Percentiles rank a stretch among this genome's conserved stretches.
Evolutionary conservation across 1,140 invertebrate genomes (phyloP).

Genomic region (Luehdorfia chinensis): DNA sequence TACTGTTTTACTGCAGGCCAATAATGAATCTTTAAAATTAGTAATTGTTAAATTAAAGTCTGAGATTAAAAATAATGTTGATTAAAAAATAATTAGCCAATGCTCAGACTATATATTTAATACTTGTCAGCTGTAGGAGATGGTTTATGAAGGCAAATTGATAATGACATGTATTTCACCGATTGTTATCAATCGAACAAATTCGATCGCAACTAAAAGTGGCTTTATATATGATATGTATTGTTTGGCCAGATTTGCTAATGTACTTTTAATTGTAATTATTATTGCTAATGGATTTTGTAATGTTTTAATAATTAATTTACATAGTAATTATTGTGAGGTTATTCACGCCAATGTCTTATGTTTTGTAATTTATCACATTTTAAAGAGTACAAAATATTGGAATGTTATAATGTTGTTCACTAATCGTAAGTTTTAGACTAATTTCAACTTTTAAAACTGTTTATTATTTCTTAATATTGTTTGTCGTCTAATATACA

Average conservation of each 20-base stretch:
- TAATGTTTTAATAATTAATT: constrained; percentile 70
- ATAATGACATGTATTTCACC: no score
- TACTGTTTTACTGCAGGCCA: no score
- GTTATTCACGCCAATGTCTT: constrained; percentile 51
- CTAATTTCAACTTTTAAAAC: constrained; percentile 65
- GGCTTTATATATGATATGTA: no score
- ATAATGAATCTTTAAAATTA: no score
- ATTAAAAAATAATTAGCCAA: no score
- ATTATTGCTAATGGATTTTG: constrained; percentile 66
- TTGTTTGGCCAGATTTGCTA: no score
- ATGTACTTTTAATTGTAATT: constrained; percentile 60
- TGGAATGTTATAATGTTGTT: constrained; percentile 74
- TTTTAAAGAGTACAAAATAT: constrained; percentile 76
- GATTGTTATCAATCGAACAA: no score
- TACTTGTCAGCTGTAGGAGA: neutral
- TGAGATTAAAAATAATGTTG: no score
- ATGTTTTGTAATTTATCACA: constrained; percentile 75
- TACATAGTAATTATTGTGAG: constrained; percentile 69
- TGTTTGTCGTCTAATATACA: constrained; percentile 66
- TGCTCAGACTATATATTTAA: neutral
- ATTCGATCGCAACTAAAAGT: no score
- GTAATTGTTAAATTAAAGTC: no score
- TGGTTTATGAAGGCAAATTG: no score
- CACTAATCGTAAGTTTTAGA: constrained; percentile 70
- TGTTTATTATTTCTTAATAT: constrained; percentile 63